Percentiles rank a stretch among this genome's conserved stretches.
phyloP scores from a whole-genome alignment of 2,113 vertebrate species.

The Zonotrichia leucophrys region DNA sequence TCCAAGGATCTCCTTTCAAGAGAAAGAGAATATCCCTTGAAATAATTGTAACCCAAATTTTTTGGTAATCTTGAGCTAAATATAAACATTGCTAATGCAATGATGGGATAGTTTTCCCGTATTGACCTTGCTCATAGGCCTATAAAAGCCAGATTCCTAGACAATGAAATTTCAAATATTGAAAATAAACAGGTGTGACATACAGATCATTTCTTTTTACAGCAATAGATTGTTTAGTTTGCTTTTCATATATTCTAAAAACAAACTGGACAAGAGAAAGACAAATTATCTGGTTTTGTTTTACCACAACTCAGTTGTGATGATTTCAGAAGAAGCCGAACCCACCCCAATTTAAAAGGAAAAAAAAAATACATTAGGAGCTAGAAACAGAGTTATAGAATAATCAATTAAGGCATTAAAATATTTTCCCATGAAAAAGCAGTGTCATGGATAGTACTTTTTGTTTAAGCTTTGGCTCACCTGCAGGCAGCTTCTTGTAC shows the following conservation, averaged over 20 bases:
- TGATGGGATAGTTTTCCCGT: not conserved
- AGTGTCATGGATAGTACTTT: not conserved
- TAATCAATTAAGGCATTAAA: not conserved
- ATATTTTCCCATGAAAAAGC: not conserved
- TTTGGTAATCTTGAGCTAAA: not conserved
- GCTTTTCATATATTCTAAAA: not conserved
- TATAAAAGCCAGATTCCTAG: not conserved
- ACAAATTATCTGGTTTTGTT: not conserved
- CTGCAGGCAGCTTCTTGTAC: slow-evolving; percentile 99
- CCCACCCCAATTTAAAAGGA: not conserved
- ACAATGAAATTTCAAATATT: not conserved
- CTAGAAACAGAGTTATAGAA: not conserved
- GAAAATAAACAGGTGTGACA: not conserved
- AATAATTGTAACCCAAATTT: not conserved
- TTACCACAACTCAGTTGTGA: not conserved
- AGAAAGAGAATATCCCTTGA: not conserved
- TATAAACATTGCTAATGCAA: not conserved
- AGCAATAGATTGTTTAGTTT: not conserved
- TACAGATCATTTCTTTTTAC: not conserved
- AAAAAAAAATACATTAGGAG: not conserved
- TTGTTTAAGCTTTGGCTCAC: slow-evolving; percentile 62
- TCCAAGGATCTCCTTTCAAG: not conserved
- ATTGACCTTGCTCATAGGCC: not conserved
- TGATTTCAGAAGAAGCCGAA: not conserved
- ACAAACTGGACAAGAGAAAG: not conserved